These are phyloP conservation scores for Tribolium freemani DNA, from an alignment of 2,888 invertebrate genomes.

Conservation along the genomic window DNA sequence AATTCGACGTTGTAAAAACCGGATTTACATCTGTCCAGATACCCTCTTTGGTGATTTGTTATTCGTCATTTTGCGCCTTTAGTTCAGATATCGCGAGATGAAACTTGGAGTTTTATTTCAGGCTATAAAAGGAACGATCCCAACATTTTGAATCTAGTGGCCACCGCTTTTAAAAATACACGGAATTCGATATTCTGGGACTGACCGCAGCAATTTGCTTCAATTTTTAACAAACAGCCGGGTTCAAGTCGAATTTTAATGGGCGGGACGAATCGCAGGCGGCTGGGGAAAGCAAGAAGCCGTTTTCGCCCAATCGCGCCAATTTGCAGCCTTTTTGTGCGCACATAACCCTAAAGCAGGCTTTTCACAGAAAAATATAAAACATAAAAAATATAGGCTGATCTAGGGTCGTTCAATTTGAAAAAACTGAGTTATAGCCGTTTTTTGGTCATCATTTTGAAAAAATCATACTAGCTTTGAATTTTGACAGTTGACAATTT, in stretches of 20 bases:
- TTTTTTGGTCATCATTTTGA: too few relatives aligned
- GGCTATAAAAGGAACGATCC: conserved; percentile 8
- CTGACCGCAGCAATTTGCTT: conserved; percentile 19
- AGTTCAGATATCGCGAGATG: conserved; percentile 7
- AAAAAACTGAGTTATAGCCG: too few relatives aligned
- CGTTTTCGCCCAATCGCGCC: too few relatives aligned
- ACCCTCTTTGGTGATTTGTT: conserved; percentile 10
- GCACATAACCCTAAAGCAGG: too few relatives aligned
- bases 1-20: conserved; percentile 13
- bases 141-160: conserved; percentile 5
- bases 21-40: conserved; percentile 12
- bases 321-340: too few relatives aligned
- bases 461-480: too few relatives aligned
- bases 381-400: too few relatives aligned
- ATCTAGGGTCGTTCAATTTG: too few relatives aligned
- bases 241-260: conserved; percentile 16
- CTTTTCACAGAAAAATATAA: too few relatives aligned
- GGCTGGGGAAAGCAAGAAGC: background rate
- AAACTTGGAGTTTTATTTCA: conserved; percentile 12
- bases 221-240: conserved; percentile 16
- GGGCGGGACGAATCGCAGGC: conserved; percentile 2
- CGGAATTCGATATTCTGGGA: conserved; percentile 15
- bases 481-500: too few relatives aligned
- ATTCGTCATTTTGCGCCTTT: conserved; percentile 23
- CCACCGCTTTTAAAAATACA: conserved; percentile 18